Base-by-base conservation (phyloP, 2,797 vertebrate species). In the Myotis daubentonii region DNA sequence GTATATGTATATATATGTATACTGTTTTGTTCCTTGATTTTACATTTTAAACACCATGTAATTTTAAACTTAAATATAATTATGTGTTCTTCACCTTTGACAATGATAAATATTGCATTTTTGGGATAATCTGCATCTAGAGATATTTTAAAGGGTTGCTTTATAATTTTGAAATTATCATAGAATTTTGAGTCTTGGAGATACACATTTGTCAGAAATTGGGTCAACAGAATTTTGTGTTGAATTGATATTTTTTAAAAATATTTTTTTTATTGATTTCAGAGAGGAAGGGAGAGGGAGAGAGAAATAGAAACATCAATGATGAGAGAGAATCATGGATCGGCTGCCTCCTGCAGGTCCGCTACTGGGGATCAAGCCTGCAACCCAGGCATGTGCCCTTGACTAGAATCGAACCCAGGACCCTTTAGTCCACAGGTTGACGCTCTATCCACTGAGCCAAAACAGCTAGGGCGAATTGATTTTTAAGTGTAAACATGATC, bases 91-190 rank as follows among this genome's bases (percentile, higher is more conserved):
- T 94, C 20, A 23, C 89, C 33, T 81, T 93, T 94, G 49, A 66
- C 47, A 85, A 17, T 94, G 92, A 92, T 71, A 96, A 87, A 41
- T 66, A 88, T 33, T 81, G 36, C 38, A 49, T 55, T 89, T 91
- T 75, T 20, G 15, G 60, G 20, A 84, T 94, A 84, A 62, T 93
- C 84, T 94, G 84, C 68, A 84, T 95, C 28, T 92, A 75, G 70
- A 89, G 89, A 65, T 91, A 94, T 47, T 92, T 95, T 83, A 89
- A 80, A 93, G n/a, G 1, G 66, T 87, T 95, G 57, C n/a, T 89
- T 94, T 38, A 74, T 62, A 86, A 70, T 70, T 84, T 80, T 95
- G 38, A 91, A 86, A 72, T 81, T 19, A 94, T 84, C 88, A 86
- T 81, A 78, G 60, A 79, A 51, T 49, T 94, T 82, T 90, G 55